Conservation (phyloP, 2,888 invertebrate species). For the Copidosoma aretas region DNA sequence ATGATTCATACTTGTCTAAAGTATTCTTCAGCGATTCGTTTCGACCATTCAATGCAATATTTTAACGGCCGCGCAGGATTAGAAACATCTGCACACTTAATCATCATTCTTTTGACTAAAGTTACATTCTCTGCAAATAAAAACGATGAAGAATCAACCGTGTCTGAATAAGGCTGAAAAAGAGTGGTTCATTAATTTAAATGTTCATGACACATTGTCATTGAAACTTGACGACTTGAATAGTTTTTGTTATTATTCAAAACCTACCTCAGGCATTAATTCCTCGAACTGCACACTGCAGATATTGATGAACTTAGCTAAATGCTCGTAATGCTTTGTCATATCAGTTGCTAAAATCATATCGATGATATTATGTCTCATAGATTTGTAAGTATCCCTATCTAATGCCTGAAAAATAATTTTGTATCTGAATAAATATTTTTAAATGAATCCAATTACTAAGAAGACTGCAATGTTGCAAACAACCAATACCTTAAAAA, state of each 20-base stretch:
- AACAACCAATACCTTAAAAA: slow-evolving; percentile 73
- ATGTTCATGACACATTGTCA: not conserved
- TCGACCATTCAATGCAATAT: slow-evolving; percentile 90
- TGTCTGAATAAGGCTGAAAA: slow-evolving; percentile 15
- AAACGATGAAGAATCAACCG: slow-evolving; percentile 53
- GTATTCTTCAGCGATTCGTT: slow-evolving; percentile 95
- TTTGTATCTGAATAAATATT: too few species aligned
- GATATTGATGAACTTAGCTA: slow-evolving; percentile 94
- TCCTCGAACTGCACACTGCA: slow-evolving; percentile 68
- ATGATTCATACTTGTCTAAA: slow-evolving; percentile 74
- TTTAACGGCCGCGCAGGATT: slow-evolving; percentile 90
- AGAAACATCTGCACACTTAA: slow-evolving; percentile 97
- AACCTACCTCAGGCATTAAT: slow-evolving; percentile 14
- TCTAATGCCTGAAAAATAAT: slow-evolving; percentile 70
- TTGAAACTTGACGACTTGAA: not conserved
- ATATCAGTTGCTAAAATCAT: slow-evolving; percentile 99
- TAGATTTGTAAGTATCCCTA: slow-evolving; percentile 85
- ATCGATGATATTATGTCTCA: slow-evolving; percentile 92
- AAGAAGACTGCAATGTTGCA: not conserved
- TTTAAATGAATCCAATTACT: not conserved
- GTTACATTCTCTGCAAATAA: slow-evolving; percentile 82
- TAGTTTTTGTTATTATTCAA: not conserved
- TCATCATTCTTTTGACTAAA: slow-evolving; percentile 93
- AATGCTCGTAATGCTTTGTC: slow-evolving; percentile 98
- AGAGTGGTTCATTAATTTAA: not conserved